Evolutionary conservation across 2,113 vertebrate genomes (phyloP), one percentile per base, ranked within the genome.

Genomic region (Oryzias melastigma): DNA sequence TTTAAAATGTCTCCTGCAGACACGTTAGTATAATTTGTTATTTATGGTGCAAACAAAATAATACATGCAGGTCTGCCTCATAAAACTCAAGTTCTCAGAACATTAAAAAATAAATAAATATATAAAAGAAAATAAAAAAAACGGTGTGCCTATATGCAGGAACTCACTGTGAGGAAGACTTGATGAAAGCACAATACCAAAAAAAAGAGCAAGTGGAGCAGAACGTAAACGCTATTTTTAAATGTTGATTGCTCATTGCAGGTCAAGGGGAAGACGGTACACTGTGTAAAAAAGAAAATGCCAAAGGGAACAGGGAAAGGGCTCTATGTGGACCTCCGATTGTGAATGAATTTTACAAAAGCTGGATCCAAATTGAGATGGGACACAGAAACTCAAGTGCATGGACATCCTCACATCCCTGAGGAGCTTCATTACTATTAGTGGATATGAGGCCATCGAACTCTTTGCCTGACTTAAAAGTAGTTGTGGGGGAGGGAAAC

Each of bases 241-340:
- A 77, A 81, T 61, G 72, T 29, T 59, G 75, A 74, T 71, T 86
- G 77, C 64, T 76, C 71, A 18, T 78, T 81, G 67, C 45, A 80
- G 77, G 82, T 84, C 81, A 82, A 68, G 67, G 20, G 48, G 52
- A 77, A 85, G 75, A 64, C 0, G 17, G 16, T 5, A 24, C 47
- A 66, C 53, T 52, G 40, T 69, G 42, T 55, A 58, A 58, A 35
- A 78, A 76, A 55, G 48, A 62, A 83, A 78, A 58, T 43, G 80
- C 87, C 69, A 55, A 59, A 40, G 78, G 80, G 83, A 75, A 65
- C 1, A 15, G 49, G 16, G 40, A 69, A 82, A 75, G 60, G 61
- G 64, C 62, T 75, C 47, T 64, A 62, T 70, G 54, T 68, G 58
- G 66, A 62, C 68, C 46, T 78, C 57, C 43, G 49, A 64, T 75